Conservation (phyloP, 2,113 vertebrate genomes). For the Prunella fulvescens region DNA sequence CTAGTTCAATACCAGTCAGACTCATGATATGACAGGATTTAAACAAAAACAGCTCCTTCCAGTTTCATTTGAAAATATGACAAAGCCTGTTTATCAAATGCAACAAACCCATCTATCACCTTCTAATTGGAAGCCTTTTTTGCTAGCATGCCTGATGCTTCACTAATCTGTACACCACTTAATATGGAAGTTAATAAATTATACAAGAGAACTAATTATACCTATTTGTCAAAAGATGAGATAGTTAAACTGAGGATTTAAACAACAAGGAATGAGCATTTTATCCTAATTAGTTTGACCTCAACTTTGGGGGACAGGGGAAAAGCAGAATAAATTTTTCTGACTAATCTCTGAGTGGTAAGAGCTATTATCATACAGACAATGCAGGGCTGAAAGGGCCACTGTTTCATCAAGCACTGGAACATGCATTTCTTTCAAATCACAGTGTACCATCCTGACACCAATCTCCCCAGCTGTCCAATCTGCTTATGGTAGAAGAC, state of each 20-base stretch:
- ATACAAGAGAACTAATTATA: slow-evolving; percentile 72
- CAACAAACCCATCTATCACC: slow-evolving; percentile 63
- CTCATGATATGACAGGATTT: neutral
- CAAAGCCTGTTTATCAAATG: slow-evolving; percentile 52
- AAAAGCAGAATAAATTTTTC: slow-evolving; percentile 29
- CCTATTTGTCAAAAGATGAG: slow-evolving; percentile 69
- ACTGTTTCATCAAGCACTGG: neutral
- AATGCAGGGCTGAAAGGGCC: neutral
- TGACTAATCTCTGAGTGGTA: neutral
- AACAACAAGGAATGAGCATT: slow-evolving; percentile 58
- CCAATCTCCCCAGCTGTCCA: neutral
- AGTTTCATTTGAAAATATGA: slow-evolving; percentile 51
- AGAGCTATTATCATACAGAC: neutral
- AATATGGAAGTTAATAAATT: slow-evolving; percentile 70
- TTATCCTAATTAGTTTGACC: slow-evolving; percentile 70
- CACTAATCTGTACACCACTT: slow-evolving; percentile 56
- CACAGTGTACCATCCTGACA: neutral
- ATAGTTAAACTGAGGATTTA: slow-evolving; percentile 56
- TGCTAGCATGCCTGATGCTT: slow-evolving; percentile 43
- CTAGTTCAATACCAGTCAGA: neutral
- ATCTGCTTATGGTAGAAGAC: neutral
- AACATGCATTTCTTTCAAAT: neutral
- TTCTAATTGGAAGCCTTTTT: slow-evolving; percentile 58
- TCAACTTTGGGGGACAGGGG: slow-evolving; percentile 26
- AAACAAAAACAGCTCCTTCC: slow-evolving; percentile 3